Evolutionary conservation across 2,797 vertebrate species (phyloP).

Genomic region (Huso huso): DNA sequence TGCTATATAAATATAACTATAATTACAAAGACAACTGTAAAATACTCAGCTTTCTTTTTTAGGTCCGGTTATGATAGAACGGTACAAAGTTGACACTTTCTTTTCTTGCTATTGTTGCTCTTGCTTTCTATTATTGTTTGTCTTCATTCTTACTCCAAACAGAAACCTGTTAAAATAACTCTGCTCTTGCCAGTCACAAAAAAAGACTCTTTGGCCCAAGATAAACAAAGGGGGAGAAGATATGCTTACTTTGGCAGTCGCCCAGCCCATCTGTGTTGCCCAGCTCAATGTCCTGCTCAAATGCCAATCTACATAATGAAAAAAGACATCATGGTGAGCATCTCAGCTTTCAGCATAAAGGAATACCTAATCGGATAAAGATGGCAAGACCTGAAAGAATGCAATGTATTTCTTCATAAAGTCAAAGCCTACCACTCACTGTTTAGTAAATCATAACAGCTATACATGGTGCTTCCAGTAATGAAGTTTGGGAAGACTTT

Average conservation of each 20-base stretch:
- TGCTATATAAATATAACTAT: too few species aligned
- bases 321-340: constrained; percentile 67
- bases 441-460: background rate
- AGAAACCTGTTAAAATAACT: constrained; percentile 21
- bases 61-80: too few species aligned
- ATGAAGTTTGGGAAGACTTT: background rate
- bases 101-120: background rate
- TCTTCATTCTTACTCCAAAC: background rate
- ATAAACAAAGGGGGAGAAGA: constrained; percentile 43
- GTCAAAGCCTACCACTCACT: background rate
- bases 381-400: constrained; percentile 6
- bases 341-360: constrained; percentile 28
- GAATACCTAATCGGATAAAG: constrained; percentile 6
- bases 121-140: constrained; percentile 7
- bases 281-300: constrained; percentile 94
- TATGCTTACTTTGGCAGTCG: constrained; percentile 98
- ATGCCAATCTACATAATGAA: constrained; percentile 74
- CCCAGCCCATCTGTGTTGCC: constrained; percentile 98
- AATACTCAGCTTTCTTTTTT: too few species aligned
- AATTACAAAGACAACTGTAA: too few species aligned
- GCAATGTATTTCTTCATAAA: background rate
- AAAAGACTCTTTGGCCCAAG: constrained; percentile 45
- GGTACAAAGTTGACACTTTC: background rate
- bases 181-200: constrained; percentile 36
- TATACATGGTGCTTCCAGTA: background rate